Base-by-base conservation (phyloP, 2,888 invertebrate genomes). In the Zaprionus bogoriensis region DNA sequence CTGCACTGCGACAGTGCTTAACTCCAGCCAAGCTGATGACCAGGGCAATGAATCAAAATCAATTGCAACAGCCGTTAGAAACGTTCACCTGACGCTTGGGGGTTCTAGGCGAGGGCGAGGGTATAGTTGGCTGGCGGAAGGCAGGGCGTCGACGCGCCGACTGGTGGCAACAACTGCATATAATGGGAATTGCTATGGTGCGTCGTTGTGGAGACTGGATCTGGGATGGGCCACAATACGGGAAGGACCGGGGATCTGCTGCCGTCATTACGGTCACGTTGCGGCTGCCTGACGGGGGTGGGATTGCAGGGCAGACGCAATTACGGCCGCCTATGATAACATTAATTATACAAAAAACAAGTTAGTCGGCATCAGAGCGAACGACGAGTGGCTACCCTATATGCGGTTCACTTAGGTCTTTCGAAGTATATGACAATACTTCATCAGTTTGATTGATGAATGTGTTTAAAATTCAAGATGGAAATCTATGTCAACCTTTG, bases 251-350 rank as follows among this genome's bases (percentile, higher is more conserved):
- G 44, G 61, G 46, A 45, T 20, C 36, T 39, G 66, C 52, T 63
- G 77, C 63, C 75, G 66, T 75, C 82, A 68, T 74, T 79, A 78
- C 69, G 74, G 77, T 66, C 74, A 74, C 70, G 59, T 70, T 77
- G 80, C 61, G 83, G 80, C 70, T 70, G 71, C 64, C 55, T 63
- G 67, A 58, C 62, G 54, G 28, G 25, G 52, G 20, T 12, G 10
- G 50, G 25, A 30, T 27, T 58, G 32, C 38, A 32, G 30, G 55
- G 62, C 44, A 39, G 59, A 72, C 67, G 81, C 65, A 72, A 74
- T 77, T 73, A 79, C 73, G 72, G 67, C 65, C 62, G 71, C 39
- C 79, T 69, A 73, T 77, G 74, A 85, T 82, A 80, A 67, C 82
- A 84, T 84, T 84, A 84, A 85, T 84, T 84, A 87, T 82, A 50